Conservation (phyloP, 35 echinoderm and acorn worm genomes). For the Lytechinus variegatus region DNA sequence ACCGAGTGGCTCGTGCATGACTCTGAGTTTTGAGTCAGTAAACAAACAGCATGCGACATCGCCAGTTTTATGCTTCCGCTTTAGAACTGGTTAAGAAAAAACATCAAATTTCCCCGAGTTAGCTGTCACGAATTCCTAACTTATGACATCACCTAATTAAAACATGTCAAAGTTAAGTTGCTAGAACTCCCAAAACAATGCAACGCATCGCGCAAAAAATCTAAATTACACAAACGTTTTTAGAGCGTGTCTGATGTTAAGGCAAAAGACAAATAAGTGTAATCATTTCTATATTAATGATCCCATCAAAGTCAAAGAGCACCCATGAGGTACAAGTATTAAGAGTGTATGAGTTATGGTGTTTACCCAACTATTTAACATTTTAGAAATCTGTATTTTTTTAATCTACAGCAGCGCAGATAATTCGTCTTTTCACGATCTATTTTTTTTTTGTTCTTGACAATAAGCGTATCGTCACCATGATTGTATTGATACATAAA, state of each 20-base stretch:
- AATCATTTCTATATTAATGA: not conserved
- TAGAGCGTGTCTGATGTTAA: not conserved
- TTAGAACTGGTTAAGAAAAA: not conserved
- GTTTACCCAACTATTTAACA: not conserved
- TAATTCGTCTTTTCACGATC: not conserved
- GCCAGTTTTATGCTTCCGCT: not conserved
- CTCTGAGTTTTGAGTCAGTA: slow-evolving; percentile 9
- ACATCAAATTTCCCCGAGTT: not conserved
- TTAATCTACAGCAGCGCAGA: not conserved
- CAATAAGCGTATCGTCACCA: not conserved
- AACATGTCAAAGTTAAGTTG: not conserved
- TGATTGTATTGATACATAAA: not conserved
- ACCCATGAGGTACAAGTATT: not conserved
- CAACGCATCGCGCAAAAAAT: not conserved
- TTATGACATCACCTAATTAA: not conserved
- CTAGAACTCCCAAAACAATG: not conserved
- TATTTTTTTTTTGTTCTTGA: not conserved
- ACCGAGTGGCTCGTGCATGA: not conserved
- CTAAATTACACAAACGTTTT: not conserved
- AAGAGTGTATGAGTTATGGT: not conserved
- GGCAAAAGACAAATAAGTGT: not conserved
- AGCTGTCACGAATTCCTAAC: not conserved
- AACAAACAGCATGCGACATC: not conserved
- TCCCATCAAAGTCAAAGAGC: not conserved
- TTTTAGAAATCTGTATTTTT: not conserved